Conservation (phyloP, 2,113 vertebrate genomes). For the Pelusios castaneus region DNA sequence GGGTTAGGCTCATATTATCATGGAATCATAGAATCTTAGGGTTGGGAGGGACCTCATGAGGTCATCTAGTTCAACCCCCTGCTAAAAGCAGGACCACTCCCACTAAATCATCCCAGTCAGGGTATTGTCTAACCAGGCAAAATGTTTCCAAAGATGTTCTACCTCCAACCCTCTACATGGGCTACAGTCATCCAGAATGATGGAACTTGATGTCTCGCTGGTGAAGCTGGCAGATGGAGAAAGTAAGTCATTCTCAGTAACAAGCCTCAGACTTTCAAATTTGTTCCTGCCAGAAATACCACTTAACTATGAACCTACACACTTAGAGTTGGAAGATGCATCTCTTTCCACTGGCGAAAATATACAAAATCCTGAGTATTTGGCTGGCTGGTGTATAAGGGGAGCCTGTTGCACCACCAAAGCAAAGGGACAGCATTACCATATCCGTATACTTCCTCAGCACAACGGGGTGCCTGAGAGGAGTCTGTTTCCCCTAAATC, state of each 20-base stretch:
- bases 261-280: not conserved
- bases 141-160: no score
- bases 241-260: not conserved
- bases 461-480: not conserved
- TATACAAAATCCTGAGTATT: not conserved
- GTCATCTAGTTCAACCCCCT: no score
- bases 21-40: no score
- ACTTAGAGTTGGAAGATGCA: not conserved
- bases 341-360: not conserved
- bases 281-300: not conserved
- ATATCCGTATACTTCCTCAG: fast-evolving
- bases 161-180: not conserved
- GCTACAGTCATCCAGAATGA: not conserved
- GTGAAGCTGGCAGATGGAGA: not conserved
- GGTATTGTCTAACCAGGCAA: no score
- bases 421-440: fast-evolving
- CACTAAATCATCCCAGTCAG: no score
- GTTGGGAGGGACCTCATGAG: no score
- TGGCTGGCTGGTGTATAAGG: not conserved
- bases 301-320: not conserved
- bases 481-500: not conserved
- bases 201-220: not conserved
- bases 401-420: not conserved
- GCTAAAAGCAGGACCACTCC: no score
- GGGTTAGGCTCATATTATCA: not conserved